These are phyloP conservation scores for Drosophila tanythrix DNA, from an alignment of 2,888 invertebrate species.

Conservation along the genomic window DNA sequence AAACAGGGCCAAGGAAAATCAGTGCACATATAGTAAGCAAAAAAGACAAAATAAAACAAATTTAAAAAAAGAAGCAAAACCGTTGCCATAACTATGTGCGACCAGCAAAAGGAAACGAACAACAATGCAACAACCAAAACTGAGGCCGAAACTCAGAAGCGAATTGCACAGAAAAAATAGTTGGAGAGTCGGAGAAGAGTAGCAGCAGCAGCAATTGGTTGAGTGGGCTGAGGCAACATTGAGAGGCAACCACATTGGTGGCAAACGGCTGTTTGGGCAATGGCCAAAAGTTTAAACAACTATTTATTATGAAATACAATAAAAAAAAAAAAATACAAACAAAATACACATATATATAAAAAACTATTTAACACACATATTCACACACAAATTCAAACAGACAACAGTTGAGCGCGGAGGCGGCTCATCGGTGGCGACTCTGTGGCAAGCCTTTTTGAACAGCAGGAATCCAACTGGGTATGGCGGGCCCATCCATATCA, in stretches of 20 bases:
- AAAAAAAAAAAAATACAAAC: slow-evolving; percentile 49
- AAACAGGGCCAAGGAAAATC: slow-evolving; percentile 58
- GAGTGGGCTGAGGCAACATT: slow-evolving; percentile 26
- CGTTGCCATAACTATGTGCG: slow-evolving; percentile 82
- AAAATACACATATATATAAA: slow-evolving; percentile 21
- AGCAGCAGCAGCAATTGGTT: slow-evolving; percentile 4
- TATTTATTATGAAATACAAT: slow-evolving; percentile 78
- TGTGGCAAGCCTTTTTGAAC: slow-evolving; percentile 61
- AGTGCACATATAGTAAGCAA: slow-evolving; percentile 57
- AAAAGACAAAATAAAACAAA: slow-evolving; percentile 61
- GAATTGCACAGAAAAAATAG: slow-evolving; percentile 72
- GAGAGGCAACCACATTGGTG: slow-evolving; percentile 76
- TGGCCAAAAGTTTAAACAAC: slow-evolving; percentile 78
- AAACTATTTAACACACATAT: slow-evolving; percentile 35
- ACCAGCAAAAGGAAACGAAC: slow-evolving; percentile 60
- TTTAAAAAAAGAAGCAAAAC: slow-evolving; percentile 23
- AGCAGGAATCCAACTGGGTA: slow-evolving; percentile 60
- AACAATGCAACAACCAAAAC: slow-evolving; percentile 58
- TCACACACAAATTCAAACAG: slow-evolving; percentile 47
- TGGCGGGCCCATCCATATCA: slow-evolving; percentile 46
- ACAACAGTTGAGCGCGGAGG: slow-evolving; percentile 72
- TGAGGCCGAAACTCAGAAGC: slow-evolving; percentile 47
- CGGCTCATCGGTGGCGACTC: slow-evolving; percentile 55
- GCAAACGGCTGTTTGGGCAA: slow-evolving; percentile 68
- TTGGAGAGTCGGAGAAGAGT: slow-evolving; percentile 50